phyloP scores from a whole-genome alignment of 2,888 invertebrate species.

The Macaria liturata region DNA sequence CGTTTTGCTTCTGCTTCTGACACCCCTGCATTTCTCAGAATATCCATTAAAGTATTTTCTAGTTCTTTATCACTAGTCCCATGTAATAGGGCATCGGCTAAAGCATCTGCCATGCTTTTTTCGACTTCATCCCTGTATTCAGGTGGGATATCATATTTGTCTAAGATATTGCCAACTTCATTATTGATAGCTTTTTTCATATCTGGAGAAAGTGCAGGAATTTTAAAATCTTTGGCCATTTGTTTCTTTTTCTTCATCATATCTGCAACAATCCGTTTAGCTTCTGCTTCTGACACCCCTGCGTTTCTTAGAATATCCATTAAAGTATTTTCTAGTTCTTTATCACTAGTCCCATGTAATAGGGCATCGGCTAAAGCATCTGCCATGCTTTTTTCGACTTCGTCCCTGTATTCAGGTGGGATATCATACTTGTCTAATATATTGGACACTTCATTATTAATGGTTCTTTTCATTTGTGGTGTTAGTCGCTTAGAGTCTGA shows the following conservation, averaged over 20 bases:
- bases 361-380: slow-evolving; percentile 34
- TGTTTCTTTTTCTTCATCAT: slow-evolving; percentile 28
- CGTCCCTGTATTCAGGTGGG: slow-evolving; percentile 16
- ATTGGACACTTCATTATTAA: slow-evolving; percentile 25
- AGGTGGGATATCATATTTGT: slow-evolving; percentile 16
- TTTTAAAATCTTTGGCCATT: slow-evolving; percentile 4
- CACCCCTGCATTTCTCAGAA: slow-evolving; percentile 27
- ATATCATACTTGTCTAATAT: slow-evolving; percentile 26
- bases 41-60: slow-evolving; percentile 27
- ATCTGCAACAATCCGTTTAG: slow-evolving; percentile 25
- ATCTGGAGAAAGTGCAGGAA: too few species aligned
- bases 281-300: slow-evolving; percentile 29
- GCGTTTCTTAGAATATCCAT: slow-evolving; percentile 28
- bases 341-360: slow-evolving; percentile 24
- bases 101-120: slow-evolving; percentile 26
- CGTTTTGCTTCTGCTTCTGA: slow-evolving; percentile 29
- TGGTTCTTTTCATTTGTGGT: too few species aligned
- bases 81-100: slow-evolving; percentile 35
- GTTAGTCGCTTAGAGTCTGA: too few species aligned
- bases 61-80: slow-evolving; percentile 20
- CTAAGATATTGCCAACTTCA: slow-evolving; percentile 29
- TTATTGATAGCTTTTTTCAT: slow-evolving; percentile 3
- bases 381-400: slow-evolving; percentile 30
- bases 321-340: slow-evolving; percentile 24
- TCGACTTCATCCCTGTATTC: slow-evolving; percentile 27